Base-by-base conservation (phyloP, 2,113 vertebrate species). In the Mobula birostris region DNA sequence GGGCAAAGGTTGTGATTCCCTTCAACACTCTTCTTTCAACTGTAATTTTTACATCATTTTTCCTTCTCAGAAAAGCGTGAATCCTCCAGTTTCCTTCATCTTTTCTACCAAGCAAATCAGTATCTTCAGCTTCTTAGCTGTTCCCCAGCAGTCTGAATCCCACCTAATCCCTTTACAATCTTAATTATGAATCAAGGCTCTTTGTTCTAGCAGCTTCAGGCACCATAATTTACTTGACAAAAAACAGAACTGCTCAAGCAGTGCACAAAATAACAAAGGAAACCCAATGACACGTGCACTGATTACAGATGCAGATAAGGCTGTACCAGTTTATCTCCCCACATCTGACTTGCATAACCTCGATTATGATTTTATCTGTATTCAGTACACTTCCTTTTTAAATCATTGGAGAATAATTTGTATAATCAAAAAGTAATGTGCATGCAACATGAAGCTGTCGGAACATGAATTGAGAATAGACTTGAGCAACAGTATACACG, bases 181-280 rank as follows among this genome's bases (percentile, higher is more conserved):
- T 93, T 21, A 72, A 93, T 70, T 93, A 92, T 92, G 91, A 93
- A 76, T 93, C 91, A 93, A 68, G 36, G 40, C 68, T 48, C 91
- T 93, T 93, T 93, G 36, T 74, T 93, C 91, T 70, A 48, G 68
- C 36, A 48, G 91, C 68, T 27, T 36, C 68, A 93, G 70, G 68
- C 91, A 40, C 68, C 32, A 40, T 32, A 92, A 72, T 19, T 92
- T 92, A 74, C 68, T 93, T 93, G 91, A 93, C 91, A 93, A 56
- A 74, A 93, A 93, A 40, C 91, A 93, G 91, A 93, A 74, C 68
- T 36, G 74, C 91, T 93, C 70, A 74, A 74, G 68, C 36, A 56
- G 29, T 9, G 48, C 40, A 72, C 68, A 93, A 93, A 74, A 72
- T 74, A 76, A 93, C 91, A 93, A 70, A 92, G 88, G 66, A 70